A percentile compares a stretch with the other conserved stretches of the same genome.
phyloP scores from a whole-genome alignment of 2,797 vertebrate species.

The Sebastes jordani region DNA sequence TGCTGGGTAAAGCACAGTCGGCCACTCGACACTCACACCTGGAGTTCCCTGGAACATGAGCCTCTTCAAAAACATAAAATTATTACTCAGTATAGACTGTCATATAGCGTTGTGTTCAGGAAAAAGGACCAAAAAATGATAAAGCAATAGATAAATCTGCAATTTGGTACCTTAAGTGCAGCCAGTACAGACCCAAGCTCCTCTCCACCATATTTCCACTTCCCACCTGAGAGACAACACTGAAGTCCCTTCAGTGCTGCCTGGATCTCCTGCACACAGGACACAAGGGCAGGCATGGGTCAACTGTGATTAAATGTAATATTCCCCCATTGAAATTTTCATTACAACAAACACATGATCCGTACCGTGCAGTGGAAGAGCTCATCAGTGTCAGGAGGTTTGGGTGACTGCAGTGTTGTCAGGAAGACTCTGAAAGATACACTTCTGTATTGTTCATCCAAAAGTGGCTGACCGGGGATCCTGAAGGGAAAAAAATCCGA shows the following conservation, averaged over 20 bases:
- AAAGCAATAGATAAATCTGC: neutral
- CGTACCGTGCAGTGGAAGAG: slow-evolving; percentile 90
- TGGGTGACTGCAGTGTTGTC: slow-evolving; percentile 86
- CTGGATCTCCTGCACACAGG: slow-evolving; percentile 86
- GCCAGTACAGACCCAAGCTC: slow-evolving; percentile 91
- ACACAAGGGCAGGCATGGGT: neutral
- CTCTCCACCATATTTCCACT: slow-evolving; percentile 89
- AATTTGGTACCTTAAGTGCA: slow-evolving; percentile 87
- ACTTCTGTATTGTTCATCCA: slow-evolving; percentile 90
- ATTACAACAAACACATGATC: neutral
- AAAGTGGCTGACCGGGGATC: slow-evolving; percentile 87
- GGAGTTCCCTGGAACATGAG: slow-evolving; percentile 95
- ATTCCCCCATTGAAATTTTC: neutral
- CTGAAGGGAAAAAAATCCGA: slow-evolving; percentile 65
- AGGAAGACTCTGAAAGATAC: slow-evolving; percentile 90
- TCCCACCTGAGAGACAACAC: slow-evolving; percentile 90
- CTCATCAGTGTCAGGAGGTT: slow-evolving; percentile 86
- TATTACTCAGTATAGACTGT: neutral
- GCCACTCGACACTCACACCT: slow-evolving; percentile 91
- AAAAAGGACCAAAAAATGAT: neutral
- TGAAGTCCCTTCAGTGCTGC: slow-evolving; percentile 93
- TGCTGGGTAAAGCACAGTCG: slow-evolving; percentile 88
- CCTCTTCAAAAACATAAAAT: slow-evolving; percentile 80
- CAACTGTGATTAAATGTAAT: neutral
- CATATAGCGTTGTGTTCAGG: neutral